These are phyloP conservation scores for Pseudobourletiella spinata DNA, from an alignment of 1,140 invertebrate species.

Conservation along the genomic window DNA sequence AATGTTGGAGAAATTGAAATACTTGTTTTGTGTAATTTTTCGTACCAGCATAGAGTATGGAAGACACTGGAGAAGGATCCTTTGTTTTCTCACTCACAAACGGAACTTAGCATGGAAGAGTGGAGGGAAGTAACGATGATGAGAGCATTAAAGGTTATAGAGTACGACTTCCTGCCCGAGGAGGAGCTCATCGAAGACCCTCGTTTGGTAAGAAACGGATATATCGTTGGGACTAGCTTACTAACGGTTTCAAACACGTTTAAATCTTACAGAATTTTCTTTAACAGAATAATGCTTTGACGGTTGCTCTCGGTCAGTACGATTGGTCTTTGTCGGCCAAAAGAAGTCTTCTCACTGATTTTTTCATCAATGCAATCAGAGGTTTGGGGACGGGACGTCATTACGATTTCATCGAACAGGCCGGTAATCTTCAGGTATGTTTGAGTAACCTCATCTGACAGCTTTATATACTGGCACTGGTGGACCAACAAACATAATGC, in stretches of 20 bases:
- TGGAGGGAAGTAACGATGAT: constrained; percentile 42
- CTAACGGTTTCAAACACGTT: not conserved
- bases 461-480: too few species aligned
- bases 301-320: constrained; percentile 44
- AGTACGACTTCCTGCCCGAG: constrained; percentile 45
- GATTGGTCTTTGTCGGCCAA: constrained; percentile 48
- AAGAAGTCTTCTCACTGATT: constrained; percentile 39
- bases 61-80: constrained; percentile 48
- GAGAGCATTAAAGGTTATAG: constrained; percentile 43
- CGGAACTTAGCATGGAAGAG: constrained; percentile 55
- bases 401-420: constrained; percentile 40
- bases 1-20: not conserved
- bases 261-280: not conserved
- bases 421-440: constrained; percentile 30
- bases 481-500: too few species aligned
- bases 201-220: constrained; percentile 21
- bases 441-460: too few species aligned
- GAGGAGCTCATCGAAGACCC: constrained; percentile 45
- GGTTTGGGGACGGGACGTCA: constrained; percentile 45
- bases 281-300: constrained; percentile 13
- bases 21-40: too few species aligned
- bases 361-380: constrained; percentile 36
- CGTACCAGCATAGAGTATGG: constrained; percentile 47
- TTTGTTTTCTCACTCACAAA: constrained; percentile 43
- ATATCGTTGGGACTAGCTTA: not conserved